phyloP scores from a whole-genome alignment of 1,140 invertebrate species.

The Drosophila ogumai region DNA sequence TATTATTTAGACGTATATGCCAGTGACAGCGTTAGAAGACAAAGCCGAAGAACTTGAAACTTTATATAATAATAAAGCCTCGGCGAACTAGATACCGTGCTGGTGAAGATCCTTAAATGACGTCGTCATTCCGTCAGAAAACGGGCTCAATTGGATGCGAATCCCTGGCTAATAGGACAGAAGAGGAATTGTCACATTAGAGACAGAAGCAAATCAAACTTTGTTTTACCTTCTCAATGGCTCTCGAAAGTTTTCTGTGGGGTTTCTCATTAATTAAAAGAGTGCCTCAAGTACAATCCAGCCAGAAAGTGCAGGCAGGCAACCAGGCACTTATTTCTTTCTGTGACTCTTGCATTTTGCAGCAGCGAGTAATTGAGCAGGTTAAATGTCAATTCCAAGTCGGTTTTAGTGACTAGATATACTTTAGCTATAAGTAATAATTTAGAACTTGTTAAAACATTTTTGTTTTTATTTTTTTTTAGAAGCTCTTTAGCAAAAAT shows the following conservation, averaged over 20 bases:
- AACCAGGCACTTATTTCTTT: neutral
- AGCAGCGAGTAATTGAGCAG: slow-evolving; percentile 9
- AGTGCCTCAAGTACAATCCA: slow-evolving; percentile 2
- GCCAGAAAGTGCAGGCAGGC: slow-evolving; percentile 1
- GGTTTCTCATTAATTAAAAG: slow-evolving; percentile 21
- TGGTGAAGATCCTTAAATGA: neutral
- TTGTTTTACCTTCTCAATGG: slow-evolving; percentile 14
- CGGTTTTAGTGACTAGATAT: neutral
- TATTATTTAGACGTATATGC: slow-evolving; percentile 79
- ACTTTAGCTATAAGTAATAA: neutral
- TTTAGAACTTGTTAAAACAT: neutral
- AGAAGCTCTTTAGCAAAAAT: no score
- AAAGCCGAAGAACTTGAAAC: slow-evolving; percentile 39
- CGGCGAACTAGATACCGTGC: slow-evolving; percentile 28
- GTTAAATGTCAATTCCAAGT: neutral
- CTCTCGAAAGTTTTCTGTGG: slow-evolving; percentile 27
- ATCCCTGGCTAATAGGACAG: slow-evolving; percentile 22
- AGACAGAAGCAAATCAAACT: slow-evolving; percentile 29
- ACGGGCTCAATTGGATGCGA: slow-evolving; percentile 18
- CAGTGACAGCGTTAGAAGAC: slow-evolving; percentile 60
- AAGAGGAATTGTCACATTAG: slow-evolving; percentile 15
- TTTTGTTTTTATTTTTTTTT: neutral
- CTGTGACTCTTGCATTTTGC: slow-evolving; percentile 4
- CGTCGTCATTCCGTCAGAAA: neutral
- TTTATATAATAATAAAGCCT: slow-evolving; percentile 12